phyloP scores from a whole-genome alignment of 2,113 vertebrate genomes.

The Castor canadensis region DNA sequence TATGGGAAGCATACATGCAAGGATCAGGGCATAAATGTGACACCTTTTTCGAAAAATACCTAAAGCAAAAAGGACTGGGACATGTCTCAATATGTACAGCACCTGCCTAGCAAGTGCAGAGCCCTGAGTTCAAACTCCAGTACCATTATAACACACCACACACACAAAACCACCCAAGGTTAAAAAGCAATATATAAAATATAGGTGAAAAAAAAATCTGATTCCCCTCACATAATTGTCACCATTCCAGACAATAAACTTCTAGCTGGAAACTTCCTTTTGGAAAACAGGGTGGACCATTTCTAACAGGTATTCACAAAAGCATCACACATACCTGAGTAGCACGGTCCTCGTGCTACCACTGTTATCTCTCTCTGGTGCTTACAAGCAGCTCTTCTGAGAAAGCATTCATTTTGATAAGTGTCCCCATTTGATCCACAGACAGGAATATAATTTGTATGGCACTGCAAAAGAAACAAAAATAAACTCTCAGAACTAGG shows the following conservation, averaged over 20 bases:
- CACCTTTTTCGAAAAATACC: no score
- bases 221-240: not conserved
- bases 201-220: not conserved
- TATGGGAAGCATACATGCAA: no score
- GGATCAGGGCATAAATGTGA: no score
- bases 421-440: constrained; percentile 98
- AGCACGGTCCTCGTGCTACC: constrained; percentile 92
- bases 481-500: constrained; percentile 57
- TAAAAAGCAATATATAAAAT: constrained; percentile 27
- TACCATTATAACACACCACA: no score
- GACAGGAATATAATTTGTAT: constrained; percentile 95
- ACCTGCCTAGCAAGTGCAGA: no score
- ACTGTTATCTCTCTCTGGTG: constrained; percentile 94
- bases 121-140: no score
- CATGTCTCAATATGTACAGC: no score
- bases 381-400: constrained; percentile 95
- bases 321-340: constrained; percentile 87
- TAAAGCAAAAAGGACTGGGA: no score
- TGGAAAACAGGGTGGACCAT: not conserved
- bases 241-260: not conserved
- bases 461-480: constrained; percentile 89
- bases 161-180: not conserved
- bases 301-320: not conserved
- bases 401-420: constrained; percentile 97
- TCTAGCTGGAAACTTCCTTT: not conserved